phyloP scores from a whole-genome alignment of 2,113 vertebrate species.

The Vidua chalybeata region DNA sequence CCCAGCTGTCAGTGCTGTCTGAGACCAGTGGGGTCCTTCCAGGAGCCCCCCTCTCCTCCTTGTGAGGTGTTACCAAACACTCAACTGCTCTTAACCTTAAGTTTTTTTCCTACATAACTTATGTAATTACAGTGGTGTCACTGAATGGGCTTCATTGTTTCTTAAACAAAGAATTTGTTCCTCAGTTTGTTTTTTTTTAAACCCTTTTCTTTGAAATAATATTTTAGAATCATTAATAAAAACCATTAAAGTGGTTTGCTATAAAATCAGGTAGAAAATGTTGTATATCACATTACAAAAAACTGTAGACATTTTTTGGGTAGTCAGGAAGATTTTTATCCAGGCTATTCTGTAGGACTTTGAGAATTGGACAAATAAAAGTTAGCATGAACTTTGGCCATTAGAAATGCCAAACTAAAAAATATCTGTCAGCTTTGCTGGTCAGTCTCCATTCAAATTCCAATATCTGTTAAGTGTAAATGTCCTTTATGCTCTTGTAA shows the following conservation, averaged over 20 bases:
- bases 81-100: background rate
- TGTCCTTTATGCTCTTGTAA: slow-evolving; percentile 39
- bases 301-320: background rate
- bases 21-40: background rate
- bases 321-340: background rate
- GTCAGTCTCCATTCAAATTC: background rate
- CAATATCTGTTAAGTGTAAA: background rate
- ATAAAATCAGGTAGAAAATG: background rate
- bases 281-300: background rate
- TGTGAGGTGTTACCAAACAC: accelerated
- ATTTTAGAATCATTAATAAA: background rate
- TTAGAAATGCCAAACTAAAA: background rate
- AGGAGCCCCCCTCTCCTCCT: background rate
- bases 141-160: background rate
- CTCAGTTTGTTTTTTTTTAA: background rate
- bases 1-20: background rate
- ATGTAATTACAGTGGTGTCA: background rate
- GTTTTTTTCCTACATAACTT: background rate
- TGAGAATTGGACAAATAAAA: background rate
- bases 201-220: background rate
- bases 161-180: background rate
- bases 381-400: background rate
- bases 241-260: background rate
- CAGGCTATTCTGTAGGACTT: background rate
- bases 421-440: background rate